A percentile compares a stretch with the other conserved stretches of the same genome.
These are phyloP conservation scores for Globicephala melas DNA, from an alignment of 2,113 vertebrate species.

Conservation along the genomic window DNA sequence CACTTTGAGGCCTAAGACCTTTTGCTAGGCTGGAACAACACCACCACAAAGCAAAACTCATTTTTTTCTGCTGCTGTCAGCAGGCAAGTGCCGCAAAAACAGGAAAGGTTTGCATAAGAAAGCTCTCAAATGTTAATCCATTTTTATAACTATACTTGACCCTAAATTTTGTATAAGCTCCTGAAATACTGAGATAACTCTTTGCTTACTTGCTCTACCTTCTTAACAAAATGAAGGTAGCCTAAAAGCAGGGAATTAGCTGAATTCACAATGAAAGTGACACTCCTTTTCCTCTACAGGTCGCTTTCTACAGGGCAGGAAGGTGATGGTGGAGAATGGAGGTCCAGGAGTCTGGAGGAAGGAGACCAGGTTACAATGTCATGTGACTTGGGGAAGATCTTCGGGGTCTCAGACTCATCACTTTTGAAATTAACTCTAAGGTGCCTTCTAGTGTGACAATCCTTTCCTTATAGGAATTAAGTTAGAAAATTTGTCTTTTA, in stretches of 20 bases:
- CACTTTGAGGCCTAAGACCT: slow-evolving; percentile 57
- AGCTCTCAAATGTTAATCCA: slow-evolving; percentile 45
- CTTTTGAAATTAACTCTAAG: not conserved
- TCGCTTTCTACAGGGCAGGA: not conserved
- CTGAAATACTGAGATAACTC: slow-evolving; percentile 55
- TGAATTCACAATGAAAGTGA: not conserved
- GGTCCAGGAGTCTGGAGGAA: not conserved
- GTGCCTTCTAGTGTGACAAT: not conserved
- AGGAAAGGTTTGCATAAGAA: slow-evolving; percentile 59
- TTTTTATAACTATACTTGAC: slow-evolving; percentile 56
- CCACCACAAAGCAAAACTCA: slow-evolving; percentile 46
- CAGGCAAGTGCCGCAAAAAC: slow-evolving; percentile 16
- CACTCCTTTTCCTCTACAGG: not conserved
- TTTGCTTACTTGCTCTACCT: not conserved
- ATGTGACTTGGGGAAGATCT: not conserved
- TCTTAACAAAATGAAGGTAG: not conserved
- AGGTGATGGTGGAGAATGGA: not conserved
- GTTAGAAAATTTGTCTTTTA: not conserved
- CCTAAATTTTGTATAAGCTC: slow-evolving; percentile 18
- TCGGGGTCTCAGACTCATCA: not conserved
- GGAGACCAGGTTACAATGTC: not conserved
- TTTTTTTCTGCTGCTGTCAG: slow-evolving; percentile 54
- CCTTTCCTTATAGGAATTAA: not conserved
- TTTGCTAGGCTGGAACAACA: slow-evolving; percentile 55
- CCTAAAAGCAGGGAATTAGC: not conserved